Evolutionary conservation across 2,797 vertebrate species (phyloP), one percentile per base, ranked within the genome.

Genomic region (Iguana delicatissima): DNA sequence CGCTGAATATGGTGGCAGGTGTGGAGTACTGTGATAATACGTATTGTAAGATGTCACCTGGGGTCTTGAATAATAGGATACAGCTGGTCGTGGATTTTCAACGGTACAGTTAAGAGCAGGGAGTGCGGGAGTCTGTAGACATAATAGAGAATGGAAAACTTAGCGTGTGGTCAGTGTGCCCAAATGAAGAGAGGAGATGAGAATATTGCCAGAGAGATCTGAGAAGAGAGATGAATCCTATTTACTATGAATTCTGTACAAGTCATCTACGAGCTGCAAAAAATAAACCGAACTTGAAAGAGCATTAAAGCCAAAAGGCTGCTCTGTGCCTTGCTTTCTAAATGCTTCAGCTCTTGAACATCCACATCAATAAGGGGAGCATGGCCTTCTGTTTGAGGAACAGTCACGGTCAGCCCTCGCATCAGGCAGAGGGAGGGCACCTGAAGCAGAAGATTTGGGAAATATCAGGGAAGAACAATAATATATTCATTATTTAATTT

Each of bases 1-100:
- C 14, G 99, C 98, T 0, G 98, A 98, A 97, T 99, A 99, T 0
- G 99, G 99, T 64, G 99, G 99, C 96, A 99, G 98, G 92, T 98
- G 98, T 96, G 98, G 98, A 96, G 98, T 98, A 96, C 98, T 98
- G 96, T 99, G 98, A 97, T 98, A 98, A 92, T 98, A 98, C 3
- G 98, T 98, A 95, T 97, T 98, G 91, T 98, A 97, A 20, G 98
- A 97, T 7, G 98, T 96, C 96, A 97, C 97, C 81, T 98, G 98
- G 35, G 97, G 97, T 88, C 97, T 97, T 6, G 97, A 98, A 89
- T 98, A 98, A 52, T 98, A 97, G 79, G 97, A 97, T 88, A 97
- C 97, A 0, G 98, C 97, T 1, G 98, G 97, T 77, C 98, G 96
- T 77, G 98, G 94, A 69, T 98, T 98, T 94, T 99, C 98, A 79